phyloP scores from a whole-genome alignment of 2,797 vertebrate species.

The Dendrocincla fuliginosa region DNA sequence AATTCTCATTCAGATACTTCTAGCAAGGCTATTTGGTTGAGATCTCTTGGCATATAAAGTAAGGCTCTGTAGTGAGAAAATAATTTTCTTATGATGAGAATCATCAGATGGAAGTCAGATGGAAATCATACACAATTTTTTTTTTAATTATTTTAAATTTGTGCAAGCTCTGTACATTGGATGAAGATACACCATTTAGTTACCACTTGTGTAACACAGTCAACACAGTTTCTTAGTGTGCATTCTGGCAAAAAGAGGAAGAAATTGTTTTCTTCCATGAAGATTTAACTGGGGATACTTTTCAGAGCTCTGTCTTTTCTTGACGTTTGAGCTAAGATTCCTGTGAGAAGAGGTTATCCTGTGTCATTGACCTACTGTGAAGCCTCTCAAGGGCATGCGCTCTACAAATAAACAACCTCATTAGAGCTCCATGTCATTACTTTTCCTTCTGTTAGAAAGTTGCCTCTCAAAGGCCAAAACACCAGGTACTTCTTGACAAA shows the following conservation, averaged over 20 bases:
- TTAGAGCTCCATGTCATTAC: background rate
- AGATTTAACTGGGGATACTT: background rate
- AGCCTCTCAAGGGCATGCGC: background rate
- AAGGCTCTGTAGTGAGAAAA: background rate
- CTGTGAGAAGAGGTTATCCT: background rate
- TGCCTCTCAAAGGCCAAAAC: background rate
- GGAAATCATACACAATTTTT: background rate
- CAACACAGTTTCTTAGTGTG: background rate
- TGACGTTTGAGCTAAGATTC: background rate
- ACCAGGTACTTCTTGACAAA: background rate
- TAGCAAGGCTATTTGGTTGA: background rate
- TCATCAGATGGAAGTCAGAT: background rate
- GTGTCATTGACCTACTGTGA: background rate
- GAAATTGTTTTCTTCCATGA: background rate
- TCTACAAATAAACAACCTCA: background rate
- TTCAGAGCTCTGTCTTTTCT: background rate
- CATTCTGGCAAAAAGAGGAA: background rate
- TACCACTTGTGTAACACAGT: background rate
- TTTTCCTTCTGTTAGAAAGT: background rate
- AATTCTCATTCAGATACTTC: background rate
- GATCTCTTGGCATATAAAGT: background rate
- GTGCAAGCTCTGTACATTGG: background rate
- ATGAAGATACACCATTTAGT: background rate
- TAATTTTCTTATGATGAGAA: background rate
- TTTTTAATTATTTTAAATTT: background rate